phyloP scores from a whole-genome alignment of 2,888 invertebrate species.

The Pterobdella sp. region DNA sequence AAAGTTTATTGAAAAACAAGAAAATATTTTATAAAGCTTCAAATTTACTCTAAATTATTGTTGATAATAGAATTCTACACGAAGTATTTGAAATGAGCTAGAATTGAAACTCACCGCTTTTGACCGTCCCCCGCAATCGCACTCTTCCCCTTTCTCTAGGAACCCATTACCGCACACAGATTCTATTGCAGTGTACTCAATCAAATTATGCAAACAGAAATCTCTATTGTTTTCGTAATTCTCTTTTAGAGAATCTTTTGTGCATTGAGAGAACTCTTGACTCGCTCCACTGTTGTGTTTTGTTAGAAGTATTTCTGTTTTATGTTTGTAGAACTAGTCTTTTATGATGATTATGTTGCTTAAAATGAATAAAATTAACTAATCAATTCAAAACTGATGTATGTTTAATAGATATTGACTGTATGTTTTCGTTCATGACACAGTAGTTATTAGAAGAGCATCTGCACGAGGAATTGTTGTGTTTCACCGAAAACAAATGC shows the following conservation, averaged over 20 bases:
- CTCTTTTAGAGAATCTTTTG: background rate
- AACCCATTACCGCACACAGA: background rate
- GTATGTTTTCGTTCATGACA: background rate
- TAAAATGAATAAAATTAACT: background rate
- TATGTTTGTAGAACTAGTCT: no score
- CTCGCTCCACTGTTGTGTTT: background rate
- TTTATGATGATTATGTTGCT: background rate
- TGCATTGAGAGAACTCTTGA: background rate
- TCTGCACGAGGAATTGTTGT: background rate
- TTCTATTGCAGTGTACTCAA: background rate
- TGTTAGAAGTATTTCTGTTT: background rate
- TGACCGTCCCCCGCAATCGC: background rate
- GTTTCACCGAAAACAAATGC: background rate
- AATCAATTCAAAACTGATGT: background rate
- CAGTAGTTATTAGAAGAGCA: background rate
- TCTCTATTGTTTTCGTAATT: background rate
- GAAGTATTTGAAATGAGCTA: no score
- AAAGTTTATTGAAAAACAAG: no score
- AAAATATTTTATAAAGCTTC: background rate
- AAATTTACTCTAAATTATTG: background rate
- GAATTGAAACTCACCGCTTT: background rate
- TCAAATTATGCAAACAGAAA: slow-evolving; percentile 3
- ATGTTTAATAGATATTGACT: background rate
- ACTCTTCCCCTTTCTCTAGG: background rate
- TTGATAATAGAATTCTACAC: background rate